Evolutionary conservation across 2,888 invertebrate genomes (phyloP), one percentile per base, ranked within the genome.

Genomic region (Drosophila paramelanica): DNA sequence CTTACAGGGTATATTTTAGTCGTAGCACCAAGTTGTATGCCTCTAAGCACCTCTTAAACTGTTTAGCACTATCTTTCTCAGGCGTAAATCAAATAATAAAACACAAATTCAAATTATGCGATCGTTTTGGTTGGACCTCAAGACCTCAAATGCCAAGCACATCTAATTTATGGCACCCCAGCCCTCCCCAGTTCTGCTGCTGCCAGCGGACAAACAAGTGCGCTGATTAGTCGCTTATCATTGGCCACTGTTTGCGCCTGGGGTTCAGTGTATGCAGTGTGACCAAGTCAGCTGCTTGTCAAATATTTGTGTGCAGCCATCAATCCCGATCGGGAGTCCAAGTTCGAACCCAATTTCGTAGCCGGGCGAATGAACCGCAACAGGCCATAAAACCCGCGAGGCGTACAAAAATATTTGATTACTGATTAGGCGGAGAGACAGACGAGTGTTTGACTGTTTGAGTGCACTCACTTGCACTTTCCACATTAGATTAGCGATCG

Each of bases 381-480:
- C 55, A 62, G 43, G 64, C 51, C 64, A 76, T 81, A 81, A 81
- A 81, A 76, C 57, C 73, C 59, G 47, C 58, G 77, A 74, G 62
- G 77, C 79, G 60, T 79, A 68, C 42, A 79, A 61, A 77, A 81
- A 82, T 85, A 88, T 84, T 88, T 84, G 83, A 79, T 82, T 79
- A 76, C 53, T 85, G 83, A 84, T 84, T 79, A 79, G 75, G 45
- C 42, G 33, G 46, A 57, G 52, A 41, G 58, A 39, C 23, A 33
- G 39, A 49, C 10, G 56, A 73, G 62, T 68, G 72, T 68, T 76
- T 67, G 62, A 61, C 59, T 17, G 42, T 46, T 81, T 59, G 59
- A 65, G 64, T 84, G 76, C 87, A 86, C 78, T 82, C 70, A 83
- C 83, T 83, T 88, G 83, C 83, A 84, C 83, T 83, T 88, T 85